phyloP scores from a whole-genome alignment of 2,113 vertebrate genomes.

The Zootoca vivipara region DNA sequence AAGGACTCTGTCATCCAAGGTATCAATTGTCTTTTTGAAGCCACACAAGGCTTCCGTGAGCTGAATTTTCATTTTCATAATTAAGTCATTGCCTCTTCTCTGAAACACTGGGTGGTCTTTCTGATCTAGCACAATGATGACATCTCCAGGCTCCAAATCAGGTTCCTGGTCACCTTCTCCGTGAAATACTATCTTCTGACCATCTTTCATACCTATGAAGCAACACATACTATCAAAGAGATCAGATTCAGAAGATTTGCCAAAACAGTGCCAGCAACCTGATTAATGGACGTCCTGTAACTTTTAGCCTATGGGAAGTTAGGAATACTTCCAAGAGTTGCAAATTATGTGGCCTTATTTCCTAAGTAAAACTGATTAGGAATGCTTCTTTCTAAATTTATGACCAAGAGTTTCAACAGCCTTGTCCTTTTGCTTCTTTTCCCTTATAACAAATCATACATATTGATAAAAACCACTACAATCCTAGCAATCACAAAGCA shows the following conservation, averaged over 20 bases:
- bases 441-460: too few species aligned
- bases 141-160: slow-evolving; percentile 93
- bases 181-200: slow-evolving; percentile 92
- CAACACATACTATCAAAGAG: neutral
- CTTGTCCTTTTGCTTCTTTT: too few species aligned
- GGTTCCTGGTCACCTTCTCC: slow-evolving; percentile 98
- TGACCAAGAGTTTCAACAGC: too few species aligned
- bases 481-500: neutral
- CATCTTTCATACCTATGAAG: slow-evolving; percentile 91
- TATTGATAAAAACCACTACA: neutral
- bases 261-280: neutral
- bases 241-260: neutral
- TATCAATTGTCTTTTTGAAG: slow-evolving; percentile 87
- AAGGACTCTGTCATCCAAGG: slow-evolving; percentile 87
- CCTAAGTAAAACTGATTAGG: neutral
- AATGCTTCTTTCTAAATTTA: too few species aligned
- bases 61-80: slow-evolving; percentile 89
- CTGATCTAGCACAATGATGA: slow-evolving; percentile 92
- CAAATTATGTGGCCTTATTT: neutral
- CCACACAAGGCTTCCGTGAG: slow-evolving; percentile 93
- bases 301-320: neutral
- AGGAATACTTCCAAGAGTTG: neutral
- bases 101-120: slow-evolving; percentile 89
- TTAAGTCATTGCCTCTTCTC: slow-evolving; percentile 85
- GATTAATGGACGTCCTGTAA: neutral